Conservation (phyloP, 35 echinoderm and acorn worm genomes). For the Heliocidaris tuberculata region DNA sequence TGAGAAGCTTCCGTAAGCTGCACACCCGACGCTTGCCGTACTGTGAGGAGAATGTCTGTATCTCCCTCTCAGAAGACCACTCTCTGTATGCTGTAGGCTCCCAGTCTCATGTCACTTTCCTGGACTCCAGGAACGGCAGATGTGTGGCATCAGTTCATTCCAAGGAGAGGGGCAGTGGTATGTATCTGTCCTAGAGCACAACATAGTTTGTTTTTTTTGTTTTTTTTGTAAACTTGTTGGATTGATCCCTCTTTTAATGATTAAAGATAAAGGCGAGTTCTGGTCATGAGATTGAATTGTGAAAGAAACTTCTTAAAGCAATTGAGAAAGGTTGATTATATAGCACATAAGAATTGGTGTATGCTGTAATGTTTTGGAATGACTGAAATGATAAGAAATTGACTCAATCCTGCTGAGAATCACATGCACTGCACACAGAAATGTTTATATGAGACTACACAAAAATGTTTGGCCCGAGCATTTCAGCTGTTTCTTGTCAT, state of each 20-base stretch:
- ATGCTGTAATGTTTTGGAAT: no score
- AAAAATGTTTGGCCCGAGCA: no score
- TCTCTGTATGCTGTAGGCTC: slow-evolving; percentile 95
- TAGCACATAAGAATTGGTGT: no score
- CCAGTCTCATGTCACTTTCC: slow-evolving; percentile 87
- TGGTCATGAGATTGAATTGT: no score
- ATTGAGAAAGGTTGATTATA: no score
- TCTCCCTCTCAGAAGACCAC: slow-evolving; percentile 69
- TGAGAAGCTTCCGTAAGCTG: slow-evolving; percentile 57
- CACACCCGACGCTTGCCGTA: slow-evolving; percentile 56
- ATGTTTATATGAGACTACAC: no score
- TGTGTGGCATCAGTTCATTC: slow-evolving; percentile 63
- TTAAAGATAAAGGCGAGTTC: no score
- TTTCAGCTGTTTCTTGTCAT: no score
- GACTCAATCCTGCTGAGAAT: no score
- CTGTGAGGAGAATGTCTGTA: slow-evolving; percentile 84
- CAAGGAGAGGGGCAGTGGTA: slow-evolving; percentile 83
- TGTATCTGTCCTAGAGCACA: slow-evolving; percentile 1
- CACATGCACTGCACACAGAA: no score
- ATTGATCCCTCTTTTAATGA: background rate
- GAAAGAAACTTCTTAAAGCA: no score
- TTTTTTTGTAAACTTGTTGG: background rate
- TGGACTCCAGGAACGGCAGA: slow-evolving; percentile 70
- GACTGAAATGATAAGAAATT: no score
- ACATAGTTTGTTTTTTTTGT: slow-evolving; percentile 4